Evolutionary conservation across 2,888 invertebrate genomes (phyloP).

Genomic region (Hirtodrosophila trivittata): DNA sequence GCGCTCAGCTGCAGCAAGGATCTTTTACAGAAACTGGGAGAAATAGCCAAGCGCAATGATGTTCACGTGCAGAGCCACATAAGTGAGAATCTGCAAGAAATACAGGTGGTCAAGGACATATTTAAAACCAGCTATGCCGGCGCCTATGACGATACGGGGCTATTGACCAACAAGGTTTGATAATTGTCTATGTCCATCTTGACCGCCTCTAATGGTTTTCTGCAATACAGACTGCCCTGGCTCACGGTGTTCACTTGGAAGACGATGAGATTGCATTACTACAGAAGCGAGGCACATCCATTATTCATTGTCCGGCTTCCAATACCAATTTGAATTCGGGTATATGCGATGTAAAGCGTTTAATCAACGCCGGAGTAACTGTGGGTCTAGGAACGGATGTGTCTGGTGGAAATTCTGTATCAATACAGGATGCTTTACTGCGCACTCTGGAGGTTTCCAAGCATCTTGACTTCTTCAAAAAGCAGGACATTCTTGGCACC

Average conservation of each 20-base stretch:
- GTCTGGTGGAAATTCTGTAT: slow-evolving; percentile 91
- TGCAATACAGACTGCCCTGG: slow-evolving; percentile 87
- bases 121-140: slow-evolving; percentile 88
- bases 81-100: slow-evolving; percentile 91
- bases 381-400: slow-evolving; percentile 95
- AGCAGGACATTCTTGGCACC: slow-evolving; percentile 79
- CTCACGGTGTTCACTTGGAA: slow-evolving; percentile 91
- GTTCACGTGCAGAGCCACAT: slow-evolving; percentile 94
- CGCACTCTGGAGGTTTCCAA: slow-evolving; percentile 90
- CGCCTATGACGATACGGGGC: slow-evolving; percentile 89
- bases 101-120: slow-evolving; percentile 86
- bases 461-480: slow-evolving; percentile 86
- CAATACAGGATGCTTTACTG: slow-evolving; percentile 90
- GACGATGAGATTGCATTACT: slow-evolving; percentile 89
- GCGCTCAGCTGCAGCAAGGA: slow-evolving; percentile 90
- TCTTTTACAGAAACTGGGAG: slow-evolving; percentile 88
- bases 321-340: slow-evolving; percentile 93
- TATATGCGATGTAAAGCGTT: slow-evolving; percentile 89
- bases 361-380: slow-evolving; percentile 87
- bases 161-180: slow-evolving; percentile 90
- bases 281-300: slow-evolving; percentile 86
- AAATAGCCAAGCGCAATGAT: slow-evolving; percentile 87
- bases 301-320: slow-evolving; percentile 95
- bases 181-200: background rate
- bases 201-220: background rate